phyloP scores from a whole-genome alignment of 1,140 invertebrate species.

The Lepidurus couesii region DNA sequence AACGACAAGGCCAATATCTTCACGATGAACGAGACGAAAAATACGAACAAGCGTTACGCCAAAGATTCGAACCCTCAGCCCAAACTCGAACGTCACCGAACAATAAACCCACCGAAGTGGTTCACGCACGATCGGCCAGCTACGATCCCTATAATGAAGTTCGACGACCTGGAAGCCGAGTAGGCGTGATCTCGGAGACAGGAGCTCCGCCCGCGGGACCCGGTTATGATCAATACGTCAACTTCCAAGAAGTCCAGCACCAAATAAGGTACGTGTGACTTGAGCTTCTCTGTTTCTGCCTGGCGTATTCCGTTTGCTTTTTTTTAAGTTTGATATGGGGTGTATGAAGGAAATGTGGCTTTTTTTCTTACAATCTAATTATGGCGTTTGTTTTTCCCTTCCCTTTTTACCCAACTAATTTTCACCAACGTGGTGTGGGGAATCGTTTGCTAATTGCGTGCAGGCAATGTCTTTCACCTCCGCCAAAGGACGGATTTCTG shows the following conservation, averaged over 20 bases:
- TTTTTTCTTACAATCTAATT: neutral
- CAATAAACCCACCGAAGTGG: slow-evolving; percentile 36
- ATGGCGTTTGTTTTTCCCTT: neutral
- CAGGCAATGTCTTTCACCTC: slow-evolving; percentile 37
- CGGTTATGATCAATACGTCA: slow-evolving; percentile 70
- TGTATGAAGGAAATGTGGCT: neutral
- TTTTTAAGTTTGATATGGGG: neutral
- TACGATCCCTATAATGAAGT: slow-evolving; percentile 47
- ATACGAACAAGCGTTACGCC: slow-evolving; percentile 45
- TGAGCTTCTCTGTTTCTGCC: slow-evolving; percentile 15
- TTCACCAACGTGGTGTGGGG: neutral
- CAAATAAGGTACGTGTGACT: slow-evolving; percentile 59
- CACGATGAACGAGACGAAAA: slow-evolving; percentile 48
- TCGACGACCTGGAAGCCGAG: slow-evolving; percentile 51
- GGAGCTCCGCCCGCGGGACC: neutral
- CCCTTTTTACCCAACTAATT: neutral
- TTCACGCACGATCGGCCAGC: slow-evolving; percentile 48
- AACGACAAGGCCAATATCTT: slow-evolving; percentile 49
- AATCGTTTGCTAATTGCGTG: slow-evolving; percentile 37
- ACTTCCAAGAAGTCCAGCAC: slow-evolving; percentile 76
- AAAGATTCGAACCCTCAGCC: slow-evolving; percentile 27
- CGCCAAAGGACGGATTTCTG: slow-evolving; percentile 50
- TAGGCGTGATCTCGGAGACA: slow-evolving; percentile 43
- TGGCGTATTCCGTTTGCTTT: neutral
- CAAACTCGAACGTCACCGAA: slow-evolving; percentile 36